A percentile compares a stretch with the other conserved stretches of the same genome.
These are phyloP conservation scores for Oreochromis aureus DNA, from an alignment of 2,113 vertebrate species.

Conservation along the genomic window DNA sequence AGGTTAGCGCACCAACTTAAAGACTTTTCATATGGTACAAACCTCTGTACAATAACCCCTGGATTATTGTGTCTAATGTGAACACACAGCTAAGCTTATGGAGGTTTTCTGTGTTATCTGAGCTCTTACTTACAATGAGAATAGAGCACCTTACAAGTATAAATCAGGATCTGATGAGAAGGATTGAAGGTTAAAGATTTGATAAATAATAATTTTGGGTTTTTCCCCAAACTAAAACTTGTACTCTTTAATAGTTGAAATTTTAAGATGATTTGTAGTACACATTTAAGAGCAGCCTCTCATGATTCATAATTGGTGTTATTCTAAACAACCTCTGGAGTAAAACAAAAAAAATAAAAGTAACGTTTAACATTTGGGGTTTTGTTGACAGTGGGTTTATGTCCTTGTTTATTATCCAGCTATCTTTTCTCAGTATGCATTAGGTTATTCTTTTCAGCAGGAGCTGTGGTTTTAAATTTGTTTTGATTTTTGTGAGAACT, in stretches of 20 bases:
- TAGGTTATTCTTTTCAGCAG: not conserved
- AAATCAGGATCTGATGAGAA: not conserved
- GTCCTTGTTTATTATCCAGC: not conserved
- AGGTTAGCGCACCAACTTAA: slow-evolving; percentile 73
- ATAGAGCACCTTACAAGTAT: not conserved
- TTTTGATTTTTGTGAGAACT: not conserved
- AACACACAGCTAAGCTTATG: not conserved
- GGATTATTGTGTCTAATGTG: not conserved
- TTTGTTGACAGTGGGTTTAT: not conserved
- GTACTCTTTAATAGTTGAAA: not conserved
- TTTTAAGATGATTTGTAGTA: not conserved
- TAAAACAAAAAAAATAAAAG: not conserved
- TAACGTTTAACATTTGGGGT: not conserved
- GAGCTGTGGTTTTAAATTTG: not conserved
- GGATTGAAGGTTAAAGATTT: not conserved
- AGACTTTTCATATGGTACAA: not conserved
- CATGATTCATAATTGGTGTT: not conserved
- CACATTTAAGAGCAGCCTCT: not conserved
- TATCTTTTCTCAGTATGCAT: not conserved
- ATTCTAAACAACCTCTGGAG: not conserved
- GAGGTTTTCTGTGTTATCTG: not conserved
- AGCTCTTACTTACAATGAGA: not conserved
- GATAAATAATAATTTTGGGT: fast-evolving
- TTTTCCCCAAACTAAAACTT: not conserved
- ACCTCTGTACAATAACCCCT: not conserved